Conservation (phyloP, 2,888 invertebrate species). For the Rotaria macrura region DNA sequence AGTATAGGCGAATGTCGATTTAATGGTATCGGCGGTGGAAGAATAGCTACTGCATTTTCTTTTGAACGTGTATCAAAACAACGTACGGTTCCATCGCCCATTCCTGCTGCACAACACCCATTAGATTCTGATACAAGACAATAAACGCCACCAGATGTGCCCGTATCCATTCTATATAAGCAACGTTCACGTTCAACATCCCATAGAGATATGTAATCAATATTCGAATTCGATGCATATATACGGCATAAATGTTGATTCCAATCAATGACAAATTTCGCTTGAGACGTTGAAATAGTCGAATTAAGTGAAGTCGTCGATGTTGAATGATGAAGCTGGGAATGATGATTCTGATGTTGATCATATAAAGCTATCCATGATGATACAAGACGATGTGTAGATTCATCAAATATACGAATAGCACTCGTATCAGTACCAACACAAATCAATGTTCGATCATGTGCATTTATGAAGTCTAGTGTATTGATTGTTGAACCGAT, state of each 20-base stretch:
- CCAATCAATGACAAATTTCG: not conserved
- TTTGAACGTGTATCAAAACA: not conserved
- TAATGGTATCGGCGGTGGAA: not conserved
- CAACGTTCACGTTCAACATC: conserved; percentile 10
- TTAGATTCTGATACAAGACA: not conserved
- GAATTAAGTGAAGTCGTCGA: not conserved
- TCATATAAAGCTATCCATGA: conserved; percentile 16
- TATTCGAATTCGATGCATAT: not conserved
- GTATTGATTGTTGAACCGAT: not conserved
- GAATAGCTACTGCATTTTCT: not conserved
- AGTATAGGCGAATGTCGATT: not conserved
- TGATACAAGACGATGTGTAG: not conserved
- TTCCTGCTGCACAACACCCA: not conserved
- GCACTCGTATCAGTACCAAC: not conserved
- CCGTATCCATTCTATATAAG: not conserved
- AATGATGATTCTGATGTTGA: not conserved
- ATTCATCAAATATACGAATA: conserved; percentile 16
- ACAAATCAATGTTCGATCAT: conserved; percentile 4
- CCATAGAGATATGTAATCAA: not conserved
- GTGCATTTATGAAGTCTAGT: not conserved
- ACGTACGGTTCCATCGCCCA: not conserved
- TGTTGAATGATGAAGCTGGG: not conserved
- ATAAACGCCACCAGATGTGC: not conserved
- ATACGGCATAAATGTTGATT: not conserved
- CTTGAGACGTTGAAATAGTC: not conserved